Base-by-base conservation (phyloP, 2,888 invertebrate species). In the Lapara coniferarum region DNA sequence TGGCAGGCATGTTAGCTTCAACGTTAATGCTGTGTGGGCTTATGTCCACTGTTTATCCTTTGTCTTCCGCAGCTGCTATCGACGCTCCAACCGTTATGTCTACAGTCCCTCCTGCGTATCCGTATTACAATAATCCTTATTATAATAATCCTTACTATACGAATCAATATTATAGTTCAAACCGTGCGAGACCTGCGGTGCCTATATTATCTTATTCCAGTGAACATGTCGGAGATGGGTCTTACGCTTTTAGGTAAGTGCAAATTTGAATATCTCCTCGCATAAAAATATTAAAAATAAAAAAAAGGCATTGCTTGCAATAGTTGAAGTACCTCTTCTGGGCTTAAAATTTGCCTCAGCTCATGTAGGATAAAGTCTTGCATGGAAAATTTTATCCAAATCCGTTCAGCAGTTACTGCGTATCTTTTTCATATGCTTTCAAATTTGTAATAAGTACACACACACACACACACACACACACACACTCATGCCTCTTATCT, bases 171-270 rank as follows among this genome's bases (percentile, higher is more conserved):
- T 90, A 88, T 73, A 78, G 80, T 69, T 77, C 83, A 67, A 78
- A 80, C 68, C 86, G 77, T 52, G 76, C 77, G 10, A 86, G 84
- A 25, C 84, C 90, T 0, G 84, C 88, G 37, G 89, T 94, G 49
- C 95, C 95, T 1, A 95, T 95, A 56, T 71, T 95, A 52, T 89
- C 93, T 6, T 95, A 95, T 77, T 89, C 91, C 0, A 95, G 92
- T 74, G 94, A 95, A 71, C 89, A 95, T 66, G 94, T 92, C 73
- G 90, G 92, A n/a, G 95, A 95, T 82, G 96, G 95, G 72, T 94
- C 95, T 25, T 96, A 95, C 85, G 90, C 94, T 76, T 95, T 90
- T 76, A 93, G 92, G 94, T 93, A 74, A 70, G 80, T 75, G 25
- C 44, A 16, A 52, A 30, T 0, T 66, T 59, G 44, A 55, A 66